Conservation (phyloP, 2,797 vertebrate species). For the Artibeus jamaicensis region DNA sequence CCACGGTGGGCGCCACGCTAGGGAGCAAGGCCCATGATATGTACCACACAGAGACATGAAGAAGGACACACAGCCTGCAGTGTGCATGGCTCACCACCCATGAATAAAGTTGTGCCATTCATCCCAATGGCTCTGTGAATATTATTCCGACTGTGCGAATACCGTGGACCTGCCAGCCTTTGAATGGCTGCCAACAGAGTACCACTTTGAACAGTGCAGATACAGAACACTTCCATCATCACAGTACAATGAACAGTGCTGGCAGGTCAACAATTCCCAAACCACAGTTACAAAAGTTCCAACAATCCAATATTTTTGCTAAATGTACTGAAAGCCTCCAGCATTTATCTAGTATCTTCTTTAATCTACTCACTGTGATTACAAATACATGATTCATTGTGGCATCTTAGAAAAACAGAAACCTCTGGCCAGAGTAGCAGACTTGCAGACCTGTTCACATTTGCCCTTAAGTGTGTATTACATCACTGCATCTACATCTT, state of each 20-base stretch:
- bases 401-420: slow-evolving; percentile 77
- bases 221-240: not conserved
- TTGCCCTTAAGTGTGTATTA: slow-evolving; percentile 92
- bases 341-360: not conserved
- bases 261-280: not conserved
- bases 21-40: too few species aligned
- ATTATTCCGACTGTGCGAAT: too few species aligned
- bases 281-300: not conserved
- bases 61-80: too few species aligned
- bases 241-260: not conserved
- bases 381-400: slow-evolving; percentile 55
- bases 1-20: too few species aligned
- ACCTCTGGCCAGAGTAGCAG: slow-evolving; percentile 90
- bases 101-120: too few species aligned
- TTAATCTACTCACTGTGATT: slow-evolving; percentile 42
- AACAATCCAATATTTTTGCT: not conserved
- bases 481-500: slow-evolving; percentile 94
- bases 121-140: too few species aligned
- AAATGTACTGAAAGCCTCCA: not conserved
- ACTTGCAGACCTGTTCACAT: slow-evolving; percentile 93
- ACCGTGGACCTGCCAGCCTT: too few species aligned
- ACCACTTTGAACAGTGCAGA: not conserved
- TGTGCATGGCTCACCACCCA: too few species aligned
- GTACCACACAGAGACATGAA: too few species aligned
- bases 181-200: too few species aligned